Evolutionary conservation across 2,797 vertebrate species (phyloP), one percentile per base, ranked within the genome.

Genomic region (Amblyopsis hoosieri): DNA sequence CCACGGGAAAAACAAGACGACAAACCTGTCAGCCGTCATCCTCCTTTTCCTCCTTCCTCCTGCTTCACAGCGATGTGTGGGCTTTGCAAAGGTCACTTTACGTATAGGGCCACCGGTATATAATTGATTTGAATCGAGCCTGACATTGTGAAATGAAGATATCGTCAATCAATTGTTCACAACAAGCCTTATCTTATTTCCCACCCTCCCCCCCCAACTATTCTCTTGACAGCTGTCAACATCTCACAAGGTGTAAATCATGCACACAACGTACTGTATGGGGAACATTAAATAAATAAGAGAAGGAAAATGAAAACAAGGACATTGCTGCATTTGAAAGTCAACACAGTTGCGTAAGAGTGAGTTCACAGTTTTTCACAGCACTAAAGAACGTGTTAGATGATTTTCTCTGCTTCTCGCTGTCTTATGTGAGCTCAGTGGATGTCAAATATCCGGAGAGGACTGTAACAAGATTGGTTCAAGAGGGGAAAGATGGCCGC

Each of bases 71-170:
- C 19, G 52, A 66, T 72, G 75, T 74, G 46, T 45, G 19, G 65
- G 63, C 57, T 31, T 83, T 73, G 74, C 82, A 76, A 85, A 81
- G 82, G 78, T 84, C 78, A 85, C 78, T 71, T 37, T 69, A 51
- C 58, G 47, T 49, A 75, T 42, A 42, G 37, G 37, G 37, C 7
- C 37, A 6, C 37, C 2, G 8, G 79, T 79, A 58, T 85, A 58
- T 85, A 85, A 86, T 83, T 84, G 72, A 81, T 84, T 46, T 51
- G 61, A 58, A 63, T 45, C 48, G 69, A 80, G 68, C 50, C 49
- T 68, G 66, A 78, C 65, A 72, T 57, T 57, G 33, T 75, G 74
- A 29, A 15, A 37, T 37, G 57, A 55, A 69, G 79, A 86, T 80
- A 66, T 80, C 72, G 82, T 81, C 74, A 81, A 78, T 81, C 81